Evolutionary conservation across 2,888 invertebrate species (phyloP), one percentile per base, ranked within the genome.

Genomic region (Papilio elwesi): DNA sequence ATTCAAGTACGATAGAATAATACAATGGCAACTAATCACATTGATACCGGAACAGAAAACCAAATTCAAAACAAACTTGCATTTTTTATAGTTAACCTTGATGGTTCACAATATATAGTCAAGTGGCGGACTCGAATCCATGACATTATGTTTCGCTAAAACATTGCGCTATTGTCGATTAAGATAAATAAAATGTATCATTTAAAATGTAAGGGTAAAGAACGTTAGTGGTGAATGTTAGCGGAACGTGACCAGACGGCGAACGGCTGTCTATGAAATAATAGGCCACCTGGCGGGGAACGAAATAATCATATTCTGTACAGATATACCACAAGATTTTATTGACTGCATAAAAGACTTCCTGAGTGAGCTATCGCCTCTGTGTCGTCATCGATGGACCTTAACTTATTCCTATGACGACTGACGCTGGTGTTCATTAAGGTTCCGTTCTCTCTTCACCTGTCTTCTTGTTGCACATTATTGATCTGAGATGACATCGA

Each of bases 211-310:
- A 87, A 89, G 85, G 85, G 83, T 87, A 83, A 88, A 89, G 84
- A 82, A 87, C 84, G 92, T 92, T 91, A 91, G 92, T 90, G 84
- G 87, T 87, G 83, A 85, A 82, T 83, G 87, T 91, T 92, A 91
- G 88, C 87, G 77, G 91, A 92, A 93, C 92, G 93, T 93, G 93
- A 92, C 91, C 90, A 90, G 92, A 91, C 91, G 82, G 84, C 81
- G 82, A 83, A 87, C 84, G 84, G 79, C 79, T 80, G 82, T 81
- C 83, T 81, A 83, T 83, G 82, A 82, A 66, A 55, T 57, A 55
- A 26, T 12, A 47, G 38, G 51, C n/a, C 65, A 65, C 51, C 65
- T 65, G 65, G 51, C 49, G 36, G 65, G 51, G 36, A 48, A 51
- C n/a, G 12, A n/a, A 36, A 51, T n/a, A 51, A 52, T 51, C 36